phyloP scores from a whole-genome alignment of 2,797 vertebrate genomes.

The Podarcis lilfordi region DNA sequence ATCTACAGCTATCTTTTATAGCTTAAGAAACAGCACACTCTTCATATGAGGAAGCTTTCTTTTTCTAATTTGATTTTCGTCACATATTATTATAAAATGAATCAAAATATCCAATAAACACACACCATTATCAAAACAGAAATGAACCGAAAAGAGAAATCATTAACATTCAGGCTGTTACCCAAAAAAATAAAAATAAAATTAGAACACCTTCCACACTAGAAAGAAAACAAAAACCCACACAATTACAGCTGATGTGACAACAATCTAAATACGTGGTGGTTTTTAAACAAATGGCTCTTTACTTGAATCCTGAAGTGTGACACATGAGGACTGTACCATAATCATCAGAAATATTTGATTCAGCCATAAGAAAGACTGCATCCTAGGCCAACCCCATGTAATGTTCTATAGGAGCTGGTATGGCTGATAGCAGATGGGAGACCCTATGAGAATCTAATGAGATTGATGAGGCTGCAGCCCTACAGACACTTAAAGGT shows the following conservation, averaged over 20 bases:
- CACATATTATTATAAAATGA: neutral
- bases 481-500: neutral
- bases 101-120: neutral
- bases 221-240: neutral
- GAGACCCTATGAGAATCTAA: neutral
- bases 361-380: neutral
- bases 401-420: neutral
- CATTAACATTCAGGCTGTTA: neutral
- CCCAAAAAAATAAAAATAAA: neutral
- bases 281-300: neutral
- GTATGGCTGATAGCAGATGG: neutral
- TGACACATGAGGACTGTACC: neutral
- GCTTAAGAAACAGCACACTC: neutral
- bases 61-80: neutral
- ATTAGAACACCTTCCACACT: neutral
- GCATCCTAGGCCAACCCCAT: neutral
- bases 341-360: neutral
- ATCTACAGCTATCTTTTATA: neutral
- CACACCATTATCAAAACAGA: neutral
- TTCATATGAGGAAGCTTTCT: neutral
- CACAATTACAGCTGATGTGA: neutral
- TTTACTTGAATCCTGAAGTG: neutral
- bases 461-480: neutral
- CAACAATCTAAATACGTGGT: neutral
- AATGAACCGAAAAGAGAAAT: neutral